phyloP scores from a whole-genome alignment of 2,888 invertebrate genomes.

The Orchesellides sinensis region DNA sequence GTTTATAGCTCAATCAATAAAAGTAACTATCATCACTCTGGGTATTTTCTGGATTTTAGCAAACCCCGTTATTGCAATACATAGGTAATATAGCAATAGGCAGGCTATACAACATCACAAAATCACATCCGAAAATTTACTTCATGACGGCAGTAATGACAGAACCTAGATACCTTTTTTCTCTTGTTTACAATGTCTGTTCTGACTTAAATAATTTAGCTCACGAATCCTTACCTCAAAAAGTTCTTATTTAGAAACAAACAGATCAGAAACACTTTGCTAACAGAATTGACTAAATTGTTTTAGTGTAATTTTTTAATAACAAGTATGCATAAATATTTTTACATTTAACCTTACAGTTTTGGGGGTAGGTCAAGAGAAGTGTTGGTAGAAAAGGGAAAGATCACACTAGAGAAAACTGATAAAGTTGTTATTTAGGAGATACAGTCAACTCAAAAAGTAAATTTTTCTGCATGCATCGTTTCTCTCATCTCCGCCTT shows the following conservation, averaged over 20 bases:
- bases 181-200: not conserved
- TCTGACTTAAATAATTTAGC: not conserved
- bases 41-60: no score
- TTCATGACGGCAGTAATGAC: conserved; percentile 17
- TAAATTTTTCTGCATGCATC: not conserved
- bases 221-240: not conserved
- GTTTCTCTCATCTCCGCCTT: conserved; percentile 27
- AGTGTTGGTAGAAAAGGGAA: not conserved
- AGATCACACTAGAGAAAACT: not conserved
- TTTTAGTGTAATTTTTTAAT: conserved; percentile 26
- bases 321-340: not conserved
- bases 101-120: no score
- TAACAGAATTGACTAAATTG: conserved; percentile 53
- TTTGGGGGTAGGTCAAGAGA: conserved; percentile 4
- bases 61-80: not conserved
- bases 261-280: conserved; percentile 6
- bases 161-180: conserved; percentile 11
- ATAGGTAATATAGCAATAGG: not conserved
- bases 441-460: conserved; percentile 5
- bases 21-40: no score
- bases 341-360: not conserved
- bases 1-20: no score
- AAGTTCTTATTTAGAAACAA: conserved; percentile 7
- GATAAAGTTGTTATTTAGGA: conserved; percentile 24
- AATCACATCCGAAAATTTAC: not conserved